These are phyloP conservation scores for Gallinago stenura DNA, from an alignment of 2,797 vertebrate species.

Conservation along the genomic window DNA sequence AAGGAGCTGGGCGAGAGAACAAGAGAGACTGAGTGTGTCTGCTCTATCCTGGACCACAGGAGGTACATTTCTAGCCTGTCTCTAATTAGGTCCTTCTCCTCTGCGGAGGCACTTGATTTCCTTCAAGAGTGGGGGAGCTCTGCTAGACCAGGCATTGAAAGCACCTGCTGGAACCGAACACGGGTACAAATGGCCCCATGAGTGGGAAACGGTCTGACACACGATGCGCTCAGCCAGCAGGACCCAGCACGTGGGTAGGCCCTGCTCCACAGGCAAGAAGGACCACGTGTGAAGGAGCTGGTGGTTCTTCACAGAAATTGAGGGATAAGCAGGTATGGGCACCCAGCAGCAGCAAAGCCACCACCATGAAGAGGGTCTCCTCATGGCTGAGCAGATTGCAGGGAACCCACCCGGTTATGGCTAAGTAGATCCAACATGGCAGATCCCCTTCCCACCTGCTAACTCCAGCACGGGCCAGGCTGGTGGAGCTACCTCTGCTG, in stretches of 20 bases:
- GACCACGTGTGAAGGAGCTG: not conserved
- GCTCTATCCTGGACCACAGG: not conserved
- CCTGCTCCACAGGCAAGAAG: not conserved
- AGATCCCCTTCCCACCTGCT: not conserved
- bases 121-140: not conserved
- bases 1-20: not conserved
- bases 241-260: fast-evolving
- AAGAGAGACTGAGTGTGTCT: not conserved
- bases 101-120: not conserved
- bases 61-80: not conserved
- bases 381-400: not conserved
- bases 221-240: not conserved
- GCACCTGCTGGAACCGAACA: not conserved
- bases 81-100: not conserved
- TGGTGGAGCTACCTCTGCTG: not conserved
- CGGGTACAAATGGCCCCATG: fast-evolving
- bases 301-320: not conserved
- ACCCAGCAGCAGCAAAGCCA: not conserved
- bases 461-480: not conserved
- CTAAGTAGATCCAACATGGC: not conserved
- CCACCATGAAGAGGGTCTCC: not conserved
- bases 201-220: not conserved
- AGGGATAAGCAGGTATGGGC: not conserved
- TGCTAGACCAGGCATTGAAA: not conserved
- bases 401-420: not conserved